Conservation (phyloP, 1,140 invertebrate genomes). For the Leptinotarsa lineolata region DNA sequence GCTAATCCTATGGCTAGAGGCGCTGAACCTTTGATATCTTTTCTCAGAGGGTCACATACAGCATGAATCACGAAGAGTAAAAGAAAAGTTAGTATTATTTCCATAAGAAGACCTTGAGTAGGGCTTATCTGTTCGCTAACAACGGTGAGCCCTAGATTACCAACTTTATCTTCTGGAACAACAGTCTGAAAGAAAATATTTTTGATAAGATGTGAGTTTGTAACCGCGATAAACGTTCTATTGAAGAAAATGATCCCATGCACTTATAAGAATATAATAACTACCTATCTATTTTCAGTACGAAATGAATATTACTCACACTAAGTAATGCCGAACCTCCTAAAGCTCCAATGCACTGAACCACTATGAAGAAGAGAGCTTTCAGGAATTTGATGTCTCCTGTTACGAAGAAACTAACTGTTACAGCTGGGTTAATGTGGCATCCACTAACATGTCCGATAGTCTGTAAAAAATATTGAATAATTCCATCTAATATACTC, state of each 20-base stretch:
- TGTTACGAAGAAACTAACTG: conserved; percentile 75
- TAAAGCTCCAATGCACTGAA: conserved; percentile 79
- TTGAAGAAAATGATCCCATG: too few species aligned
- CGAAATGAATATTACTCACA: conserved; percentile 56
- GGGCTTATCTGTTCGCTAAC: conserved; percentile 57
- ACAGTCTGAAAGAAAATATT: conserved; percentile 55
- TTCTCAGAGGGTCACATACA: conserved; percentile 78
- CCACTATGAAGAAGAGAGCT: conserved; percentile 74
- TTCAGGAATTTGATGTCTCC: conserved; percentile 78
- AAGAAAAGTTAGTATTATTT: conserved; percentile 85
- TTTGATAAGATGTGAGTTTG: too few species aligned
- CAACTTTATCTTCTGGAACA: conserved; percentile 50
- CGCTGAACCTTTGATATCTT: conserved; percentile 81
- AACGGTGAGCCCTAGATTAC: conserved; percentile 63
- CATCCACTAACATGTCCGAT: conserved; percentile 86
- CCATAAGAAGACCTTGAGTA: conserved; percentile 78
- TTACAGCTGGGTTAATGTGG: conserved; percentile 89
- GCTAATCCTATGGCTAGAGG: conserved; percentile 87
- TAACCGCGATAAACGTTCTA: too few species aligned
- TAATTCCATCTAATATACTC: too few species aligned
- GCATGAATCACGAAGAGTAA: conserved; percentile 86
- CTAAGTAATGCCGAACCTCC: conserved; percentile 74
- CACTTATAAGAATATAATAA: too few species aligned
- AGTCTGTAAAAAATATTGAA: conserved; percentile 25
- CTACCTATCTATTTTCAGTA: too few species aligned